Evolutionary conservation across 2,797 vertebrate species (phyloP), one percentile per base, ranked within the genome.

Genomic region (Myripristis murdjan): DNA sequence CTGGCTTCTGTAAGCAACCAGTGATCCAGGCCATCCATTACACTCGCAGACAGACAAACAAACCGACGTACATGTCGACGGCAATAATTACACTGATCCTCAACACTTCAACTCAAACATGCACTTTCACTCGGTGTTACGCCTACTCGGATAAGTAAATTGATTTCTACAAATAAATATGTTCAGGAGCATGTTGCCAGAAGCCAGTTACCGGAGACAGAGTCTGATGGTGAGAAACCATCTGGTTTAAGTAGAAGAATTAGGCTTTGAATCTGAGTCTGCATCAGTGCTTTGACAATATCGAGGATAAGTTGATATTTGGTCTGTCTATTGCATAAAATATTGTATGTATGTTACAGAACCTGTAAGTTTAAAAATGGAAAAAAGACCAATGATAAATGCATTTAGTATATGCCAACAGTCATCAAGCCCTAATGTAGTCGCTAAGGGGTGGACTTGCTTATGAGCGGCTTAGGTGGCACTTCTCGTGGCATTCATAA

Each of bases 1-100:
- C 79, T 81, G 87, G 85, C 81, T 73, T 49, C 62, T n/a, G 41
- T 51, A 47, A 77, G 85, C 68, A 86, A 71, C 53, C 55, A 52
- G 14, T 46, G 64, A 70, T 78, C 53, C 62, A 64, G 64, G 55
- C 44, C 83, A 67, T 79, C 55, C 43, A 61, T 70, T 82, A 66
- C 35, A 49, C 55, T 9, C 7, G 33, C 41, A 51, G 46, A 64
- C 5, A 77, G 66, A 81, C 77, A 78, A 67, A 86, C 71, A 83
- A 49, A 62, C 53, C 10, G 6, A 70, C 64, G 41, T 37, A 52
- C 33, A 52, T 2, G 51, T 53, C 49, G 11, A 35, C 2, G 33
- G 7, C 4, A 7, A 31, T 31, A 7, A 78, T 58, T 63, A 54
- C 6, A 31, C 47, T 43, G 33, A 77, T 73, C 65, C 20, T 35